Base-by-base conservation (phyloP, 2,888 invertebrate genomes). In the Thumatha senex region DNA sequence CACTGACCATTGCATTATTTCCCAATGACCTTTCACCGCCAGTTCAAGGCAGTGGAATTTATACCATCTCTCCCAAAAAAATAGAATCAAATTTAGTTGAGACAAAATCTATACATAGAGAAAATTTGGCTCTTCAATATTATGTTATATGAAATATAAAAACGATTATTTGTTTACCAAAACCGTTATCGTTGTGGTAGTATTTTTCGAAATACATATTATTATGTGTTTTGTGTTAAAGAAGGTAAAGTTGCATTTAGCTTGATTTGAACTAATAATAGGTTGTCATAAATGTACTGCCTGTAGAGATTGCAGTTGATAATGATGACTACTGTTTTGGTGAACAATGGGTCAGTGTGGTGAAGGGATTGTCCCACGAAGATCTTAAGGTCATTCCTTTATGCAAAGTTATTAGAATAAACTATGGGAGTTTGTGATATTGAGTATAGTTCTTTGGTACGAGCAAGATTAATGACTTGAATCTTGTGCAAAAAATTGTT, bases 21-120 rank as follows among this genome's bases (percentile, higher is more conserved):
- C 77, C 67, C 70, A 81, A 81, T 77, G 74, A 76, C 82, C 81
- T 72, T 69, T 80, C 74, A 73, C 78, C 76, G 58, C 61, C 64
- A 66, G 66, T 47, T 50, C 56, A 56, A 35, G 60, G 67, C 72
- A 35, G n/a, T 1, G 4, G 1, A 13, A n/a, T 35, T 47, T 33
- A 14, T 7, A 43, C 33, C 33, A 49, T 52, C 34, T 0, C 0
- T 0, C 45, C 31, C 38, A 15, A 40, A 1, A 24, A 34, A 50
- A 31, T 46, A 18, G 15, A 42, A 44, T 46, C 38, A 51, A 42
- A 18, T 47, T 46, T 44, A 40, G 18, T 40, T 45, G 33, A 24
- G 40, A 1, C 15, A 9, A 36, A 7, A 41, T 30, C 14, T 24
- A 4, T 36, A 5, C 9, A 33, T 41, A 39, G 10, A n/a, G n/a